These are phyloP conservation scores for Amazona vittata DNA, from an alignment of 2,113 vertebrate genomes.

Conservation along the genomic window DNA sequence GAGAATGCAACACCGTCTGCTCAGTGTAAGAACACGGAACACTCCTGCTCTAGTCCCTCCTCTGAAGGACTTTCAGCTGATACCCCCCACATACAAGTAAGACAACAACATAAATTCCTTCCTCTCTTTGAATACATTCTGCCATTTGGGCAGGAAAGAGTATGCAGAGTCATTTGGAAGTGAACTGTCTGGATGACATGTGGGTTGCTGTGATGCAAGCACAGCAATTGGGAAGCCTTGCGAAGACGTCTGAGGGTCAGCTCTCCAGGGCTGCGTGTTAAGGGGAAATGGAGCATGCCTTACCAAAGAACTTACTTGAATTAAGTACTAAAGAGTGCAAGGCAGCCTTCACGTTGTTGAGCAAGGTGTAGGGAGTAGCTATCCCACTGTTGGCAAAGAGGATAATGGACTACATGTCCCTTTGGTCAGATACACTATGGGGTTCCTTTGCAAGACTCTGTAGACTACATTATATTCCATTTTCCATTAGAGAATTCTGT, in stretches of 20 bases:
- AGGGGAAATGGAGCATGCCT: not conserved
- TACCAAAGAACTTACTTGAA: not conserved
- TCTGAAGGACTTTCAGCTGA: not conserved
- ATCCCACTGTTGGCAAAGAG: not conserved
- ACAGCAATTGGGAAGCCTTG: not conserved
- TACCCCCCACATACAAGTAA: no score
- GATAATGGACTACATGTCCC: not conserved
- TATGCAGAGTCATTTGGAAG: not conserved
- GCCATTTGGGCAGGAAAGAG: not conserved
- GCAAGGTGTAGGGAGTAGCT: not conserved
- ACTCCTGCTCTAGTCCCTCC: not conserved
- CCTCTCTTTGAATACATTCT: not conserved
- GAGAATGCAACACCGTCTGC: not conserved
- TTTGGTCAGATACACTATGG: not conserved
- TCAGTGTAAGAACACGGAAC: fast-evolving
- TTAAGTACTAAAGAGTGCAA: not conserved
- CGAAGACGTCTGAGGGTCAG: not conserved
- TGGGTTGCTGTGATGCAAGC: not conserved
- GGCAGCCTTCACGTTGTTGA: not conserved
- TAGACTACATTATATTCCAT: not conserved
- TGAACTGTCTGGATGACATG: not conserved
- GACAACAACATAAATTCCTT: not conserved
- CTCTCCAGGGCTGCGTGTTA: not conserved
- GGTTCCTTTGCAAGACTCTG: not conserved
- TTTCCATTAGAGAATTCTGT: not conserved